phyloP scores from a whole-genome alignment of 1,140 invertebrate genomes.

The Heliconius melpomene region DNA sequence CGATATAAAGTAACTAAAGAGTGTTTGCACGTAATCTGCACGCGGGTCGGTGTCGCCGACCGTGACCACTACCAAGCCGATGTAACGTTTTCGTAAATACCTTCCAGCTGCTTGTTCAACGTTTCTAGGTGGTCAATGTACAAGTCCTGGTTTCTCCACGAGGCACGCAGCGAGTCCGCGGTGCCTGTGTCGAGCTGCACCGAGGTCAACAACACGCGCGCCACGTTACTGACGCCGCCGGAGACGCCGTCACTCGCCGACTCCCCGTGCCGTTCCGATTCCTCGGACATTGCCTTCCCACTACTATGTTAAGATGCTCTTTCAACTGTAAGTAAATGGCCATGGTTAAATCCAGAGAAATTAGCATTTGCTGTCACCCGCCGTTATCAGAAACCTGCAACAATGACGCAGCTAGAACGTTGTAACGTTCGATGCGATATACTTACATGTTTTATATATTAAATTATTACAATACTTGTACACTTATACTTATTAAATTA shows the following conservation, averaged over 20 bases:
- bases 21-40: slow-evolving; percentile 58
- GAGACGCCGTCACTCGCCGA: slow-evolving; percentile 64
- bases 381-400: slow-evolving; percentile 68
- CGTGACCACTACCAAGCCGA: slow-evolving; percentile 73
- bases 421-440: slow-evolving; percentile 41
- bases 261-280: slow-evolving; percentile 72
- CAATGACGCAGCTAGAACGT: slow-evolving; percentile 48
- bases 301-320: slow-evolving; percentile 65
- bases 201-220: slow-evolving; percentile 75
- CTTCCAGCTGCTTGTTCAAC: slow-evolving; percentile 81
- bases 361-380: slow-evolving; percentile 56
- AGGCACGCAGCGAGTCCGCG: slow-evolving; percentile 72
- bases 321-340: slow-evolving; percentile 73
- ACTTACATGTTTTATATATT: slow-evolving; percentile 59
- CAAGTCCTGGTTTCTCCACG: slow-evolving; percentile 78
- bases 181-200: slow-evolving; percentile 72
- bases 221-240: slow-evolving; percentile 62
- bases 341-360: slow-evolving; percentile 57
- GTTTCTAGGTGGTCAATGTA: slow-evolving; percentile 80
- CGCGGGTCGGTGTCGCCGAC: slow-evolving; percentile 61
- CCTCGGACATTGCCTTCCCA: slow-evolving; percentile 78
- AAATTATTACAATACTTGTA: slow-evolving; percentile 33
- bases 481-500: slow-evolving; percentile 38
- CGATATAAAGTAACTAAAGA: slow-evolving; percentile 73
- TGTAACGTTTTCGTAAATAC: slow-evolving; percentile 79